Base-by-base conservation (phyloP, 2,888 invertebrate species). In the Apotomis betuletana region DNA sequence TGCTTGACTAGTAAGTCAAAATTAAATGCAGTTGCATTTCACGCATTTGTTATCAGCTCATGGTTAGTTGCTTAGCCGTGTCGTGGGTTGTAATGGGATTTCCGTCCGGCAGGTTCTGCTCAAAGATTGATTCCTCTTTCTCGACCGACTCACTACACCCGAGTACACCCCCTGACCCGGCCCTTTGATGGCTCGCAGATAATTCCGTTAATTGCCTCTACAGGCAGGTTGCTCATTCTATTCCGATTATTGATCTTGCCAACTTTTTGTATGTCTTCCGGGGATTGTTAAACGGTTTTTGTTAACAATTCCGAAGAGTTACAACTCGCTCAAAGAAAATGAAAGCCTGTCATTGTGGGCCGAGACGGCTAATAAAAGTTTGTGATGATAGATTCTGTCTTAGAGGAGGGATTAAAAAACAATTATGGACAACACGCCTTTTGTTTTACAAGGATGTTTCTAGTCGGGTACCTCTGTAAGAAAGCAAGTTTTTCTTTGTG, bases 91-190 rank as follows among this genome's bases (percentile, higher is more conserved):
- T 84, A 81, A 88, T 80, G 4, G 13, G 44, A 52, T 49, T 3
- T 73, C 73, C 15, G 82, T 83, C 83, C 82, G 77, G 81, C 85
- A 85, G 83, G 84, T 89, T 87, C 83, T 77, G 80, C 80, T 81
- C 85, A 86, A 88, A 90, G 91, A 91, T 92, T 90, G 91, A 92
- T 91, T 90, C 81, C 90, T 89, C 87, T 88, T 87, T 85, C 80
- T 80, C 83, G 77, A 80, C 69, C 67, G 64, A 68, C 71, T 69
- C n/a, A 59, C 44, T 68, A 65, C 74, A 76, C 73, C 76, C 74
- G 75, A 59, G 36, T 67, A 65, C 74, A 76, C 73, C 76, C 74
- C 75, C 74, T 75, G 75, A 70, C 70, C 70, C 68, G 64, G 44
- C 67, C 70, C 70, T 88, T 90, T 87, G 89, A 90, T 90, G 88